Percentiles rank a stretch among this genome's conserved stretches.
These are phyloP conservation scores for Clupea harengus DNA, from an alignment of 2,113 vertebrate species.

Conservation along the genomic window DNA sequence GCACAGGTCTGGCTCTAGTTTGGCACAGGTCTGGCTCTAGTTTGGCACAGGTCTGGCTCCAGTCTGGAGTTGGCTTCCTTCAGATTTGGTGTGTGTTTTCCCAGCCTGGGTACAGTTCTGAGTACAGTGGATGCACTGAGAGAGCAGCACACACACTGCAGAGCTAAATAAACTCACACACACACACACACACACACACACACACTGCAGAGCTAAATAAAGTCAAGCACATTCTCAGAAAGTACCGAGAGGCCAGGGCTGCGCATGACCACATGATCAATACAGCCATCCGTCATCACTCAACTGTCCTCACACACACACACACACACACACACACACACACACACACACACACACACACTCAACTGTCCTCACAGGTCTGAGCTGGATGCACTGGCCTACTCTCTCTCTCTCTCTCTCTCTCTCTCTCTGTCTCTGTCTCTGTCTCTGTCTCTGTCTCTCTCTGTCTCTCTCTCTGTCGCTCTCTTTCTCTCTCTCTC, in stretches of 20 bases:
- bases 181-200: background rate
- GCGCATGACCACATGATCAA: background rate
- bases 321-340: too few relatives aligned
- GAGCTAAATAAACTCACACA: too few relatives aligned
- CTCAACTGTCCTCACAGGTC: background rate
- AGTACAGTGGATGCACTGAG: background rate
- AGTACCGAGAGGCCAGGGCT: background rate
- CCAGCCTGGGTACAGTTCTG: background rate
- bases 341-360: too few relatives aligned
- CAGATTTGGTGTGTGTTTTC: background rate
- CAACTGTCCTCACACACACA: background rate
- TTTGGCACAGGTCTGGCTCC: too few relatives aligned
- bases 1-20: too few relatives aligned
- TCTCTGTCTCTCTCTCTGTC: background rate
- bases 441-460: background rate
- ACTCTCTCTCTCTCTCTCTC: constrained; percentile 5
- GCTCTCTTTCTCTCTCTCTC: background rate
- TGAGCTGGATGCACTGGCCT: background rate
- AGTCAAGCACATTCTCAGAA: background rate
- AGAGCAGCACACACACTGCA: background rate
- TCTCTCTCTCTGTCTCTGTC: background rate
- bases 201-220: background rate
- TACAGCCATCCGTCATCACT: background rate
- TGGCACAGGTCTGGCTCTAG: background rate
- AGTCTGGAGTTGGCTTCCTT: too few relatives aligned